Base-by-base conservation (phyloP, 2,113 vertebrate species). In the Platycercus adscitus region DNA sequence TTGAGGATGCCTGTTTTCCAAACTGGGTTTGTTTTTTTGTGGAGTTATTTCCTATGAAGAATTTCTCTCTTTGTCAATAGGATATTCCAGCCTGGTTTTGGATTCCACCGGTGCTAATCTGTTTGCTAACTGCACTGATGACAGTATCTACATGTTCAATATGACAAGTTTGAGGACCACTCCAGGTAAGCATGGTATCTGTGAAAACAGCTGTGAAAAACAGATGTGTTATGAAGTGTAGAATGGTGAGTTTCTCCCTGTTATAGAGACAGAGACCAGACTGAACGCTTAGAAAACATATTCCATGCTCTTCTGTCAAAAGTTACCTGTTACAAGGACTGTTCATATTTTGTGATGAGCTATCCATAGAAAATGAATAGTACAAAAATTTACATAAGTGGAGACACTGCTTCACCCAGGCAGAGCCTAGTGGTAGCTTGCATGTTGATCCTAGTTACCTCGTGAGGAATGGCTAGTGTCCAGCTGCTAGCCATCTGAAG, bases 61-160 rank as follows among this genome's bases (percentile, higher is more conserved):
- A 73, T 13, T 61, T 81, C 9, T 89, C 7, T 82, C 47, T 86
- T 60, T 93, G 49, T 79, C 73, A 88, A 6, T 39, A 99, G 99
- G 99, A 33, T 99, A 99, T 95, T 99, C 99, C 5, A 99, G 99
- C 79, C 98, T 99, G n/a, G 94, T 98, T 81, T 96, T 99, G 96
- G 99, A 99, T 96, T 99, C 99, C 26, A 98, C 97, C 1, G 98
- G 99, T 90, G 98, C 99, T 83, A 98, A 98, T 76, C 95, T 99
- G 33, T 99, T 99, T 95, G 99, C 99, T 82, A 99, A 99, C 95
- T 99, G 99, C 96, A 99, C 99, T 13, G 99, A 99, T 94, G 99
- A 99, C 89, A 99, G 82, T 70, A 98, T 99, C 96, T 99, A 99
- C 96, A 99, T 99, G 99, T 99, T 99, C 95, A 98, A 98, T 71